Conservation (phyloP, 2,113 vertebrate genomes). For the Oceanodroma tethys region DNA sequence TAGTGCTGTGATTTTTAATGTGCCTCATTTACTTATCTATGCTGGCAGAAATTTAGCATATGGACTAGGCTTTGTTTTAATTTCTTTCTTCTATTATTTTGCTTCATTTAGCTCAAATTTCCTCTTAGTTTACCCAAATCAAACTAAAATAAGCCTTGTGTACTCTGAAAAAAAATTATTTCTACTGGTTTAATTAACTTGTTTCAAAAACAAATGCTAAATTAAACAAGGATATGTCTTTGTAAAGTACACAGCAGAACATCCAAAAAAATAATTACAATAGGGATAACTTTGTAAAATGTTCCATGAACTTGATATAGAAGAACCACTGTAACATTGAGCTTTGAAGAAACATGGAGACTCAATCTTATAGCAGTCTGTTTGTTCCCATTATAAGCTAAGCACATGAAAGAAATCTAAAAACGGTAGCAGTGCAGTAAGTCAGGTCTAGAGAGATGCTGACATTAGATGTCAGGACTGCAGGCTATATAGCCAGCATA, state of each 20-base stretch:
- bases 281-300: neutral
- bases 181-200: neutral
- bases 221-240: neutral
- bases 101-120: neutral
- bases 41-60: neutral
- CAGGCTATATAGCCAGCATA: neutral
- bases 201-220: neutral
- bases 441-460: neutral
- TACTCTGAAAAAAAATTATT: neutral
- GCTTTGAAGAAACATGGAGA: neutral
- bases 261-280: neutral
- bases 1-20: neutral
- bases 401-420: neutral
- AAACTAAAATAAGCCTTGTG: neutral
- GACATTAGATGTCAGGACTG: neutral
- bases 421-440: neutral
- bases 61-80: neutral
- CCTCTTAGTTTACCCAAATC: neutral
- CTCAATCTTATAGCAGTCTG: neutral
- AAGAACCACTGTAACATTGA: neutral
- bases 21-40: neutral
- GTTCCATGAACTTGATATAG: neutral
- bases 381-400: neutral
- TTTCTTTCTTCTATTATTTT: slow-evolving; percentile 14
- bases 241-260: neutral